Conservation (phyloP, 1,140 invertebrate species). For the Notospermus geniculatus region DNA sequence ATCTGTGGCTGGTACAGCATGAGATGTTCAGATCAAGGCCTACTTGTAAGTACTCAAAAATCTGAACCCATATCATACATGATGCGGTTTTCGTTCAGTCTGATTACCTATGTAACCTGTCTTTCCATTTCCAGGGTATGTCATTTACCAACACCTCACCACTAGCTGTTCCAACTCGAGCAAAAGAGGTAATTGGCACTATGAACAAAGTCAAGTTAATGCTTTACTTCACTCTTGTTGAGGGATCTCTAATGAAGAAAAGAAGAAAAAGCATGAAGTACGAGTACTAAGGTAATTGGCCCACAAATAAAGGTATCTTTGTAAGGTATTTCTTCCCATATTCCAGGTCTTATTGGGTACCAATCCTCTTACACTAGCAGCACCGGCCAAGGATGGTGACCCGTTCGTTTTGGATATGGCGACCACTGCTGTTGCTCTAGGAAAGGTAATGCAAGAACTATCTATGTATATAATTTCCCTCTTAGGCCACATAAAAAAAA, state of each 20-base stretch:
- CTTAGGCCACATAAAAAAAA: too few relatives aligned
- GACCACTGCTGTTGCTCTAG: conserved; percentile 78
- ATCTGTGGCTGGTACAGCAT: conserved; percentile 83
- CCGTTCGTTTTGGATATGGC: conserved; percentile 89
- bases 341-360: conserved; percentile 73
- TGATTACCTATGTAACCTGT: neutral
- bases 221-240: too few relatives aligned
- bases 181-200: conserved; percentile 65
- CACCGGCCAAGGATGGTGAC: conserved; percentile 67
- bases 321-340: conserved; percentile 24
- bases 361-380: conserved; percentile 80
- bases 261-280: too few relatives aligned
- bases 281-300: too few relatives aligned
- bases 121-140: conserved; percentile 64
- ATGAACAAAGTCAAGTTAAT: too few relatives aligned
- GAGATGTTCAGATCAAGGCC: conserved; percentile 68
- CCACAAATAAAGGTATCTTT: too few relatives aligned
- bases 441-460: conserved; percentile 64
- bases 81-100: neutral
- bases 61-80: too few relatives aligned
- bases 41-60: conserved; percentile 69
- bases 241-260: too few relatives aligned
- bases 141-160: conserved; percentile 89
- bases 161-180: conserved; percentile 76
- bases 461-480: neutral